These are phyloP conservation scores for Aurelia aurita complex sp. Pacific DNA, from an alignment of 30 jellyfish, hydroid and myxozoan genomes.

Conservation along the genomic window DNA sequence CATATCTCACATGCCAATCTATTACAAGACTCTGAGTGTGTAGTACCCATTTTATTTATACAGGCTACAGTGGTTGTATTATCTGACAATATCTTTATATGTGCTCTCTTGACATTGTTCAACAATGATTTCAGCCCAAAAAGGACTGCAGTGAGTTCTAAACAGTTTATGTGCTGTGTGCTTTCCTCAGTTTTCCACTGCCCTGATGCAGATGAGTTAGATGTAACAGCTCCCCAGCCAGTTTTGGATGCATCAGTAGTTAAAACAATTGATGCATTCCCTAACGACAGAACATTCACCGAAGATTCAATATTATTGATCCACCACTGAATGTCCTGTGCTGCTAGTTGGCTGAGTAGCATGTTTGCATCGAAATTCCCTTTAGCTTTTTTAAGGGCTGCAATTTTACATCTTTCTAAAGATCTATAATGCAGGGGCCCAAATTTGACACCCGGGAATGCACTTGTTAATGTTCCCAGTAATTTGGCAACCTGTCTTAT, in stretches of 20 bases:
- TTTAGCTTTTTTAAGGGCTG: constrained; percentile 8
- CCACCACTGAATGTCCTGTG: constrained; percentile 31
- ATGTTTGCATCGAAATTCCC: constrained; percentile 36
- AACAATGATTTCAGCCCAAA: constrained; percentile 30
- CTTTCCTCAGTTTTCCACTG: not conserved
- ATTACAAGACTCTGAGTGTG: constrained; percentile 27
- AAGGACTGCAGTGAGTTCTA: constrained; percentile 26
- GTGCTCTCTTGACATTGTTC: not conserved
- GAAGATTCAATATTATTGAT: not conserved
- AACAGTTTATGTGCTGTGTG: constrained; percentile 13
- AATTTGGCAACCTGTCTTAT: constrained; percentile 23
- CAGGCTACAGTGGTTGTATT: constrained; percentile 36
- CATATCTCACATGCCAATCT: constrained; percentile 17
- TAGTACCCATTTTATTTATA: constrained; percentile 39
- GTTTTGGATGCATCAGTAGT: constrained; percentile 17
- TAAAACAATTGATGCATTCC: not conserved
- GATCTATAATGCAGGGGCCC: constrained; percentile 44
- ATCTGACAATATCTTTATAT: constrained; percentile 17
- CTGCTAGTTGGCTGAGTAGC: not conserved
- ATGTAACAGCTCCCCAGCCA: constrained; percentile 25
- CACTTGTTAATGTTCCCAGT: constrained; percentile 5
- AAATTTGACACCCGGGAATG: constrained; percentile 45
- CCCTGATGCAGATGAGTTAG: not conserved
- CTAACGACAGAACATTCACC: not conserved
- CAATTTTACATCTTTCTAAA: constrained; percentile 24